These are phyloP conservation scores for Platyscapa corneri DNA, from an alignment of 1,140 invertebrate genomes.

Conservation along the genomic window DNA sequence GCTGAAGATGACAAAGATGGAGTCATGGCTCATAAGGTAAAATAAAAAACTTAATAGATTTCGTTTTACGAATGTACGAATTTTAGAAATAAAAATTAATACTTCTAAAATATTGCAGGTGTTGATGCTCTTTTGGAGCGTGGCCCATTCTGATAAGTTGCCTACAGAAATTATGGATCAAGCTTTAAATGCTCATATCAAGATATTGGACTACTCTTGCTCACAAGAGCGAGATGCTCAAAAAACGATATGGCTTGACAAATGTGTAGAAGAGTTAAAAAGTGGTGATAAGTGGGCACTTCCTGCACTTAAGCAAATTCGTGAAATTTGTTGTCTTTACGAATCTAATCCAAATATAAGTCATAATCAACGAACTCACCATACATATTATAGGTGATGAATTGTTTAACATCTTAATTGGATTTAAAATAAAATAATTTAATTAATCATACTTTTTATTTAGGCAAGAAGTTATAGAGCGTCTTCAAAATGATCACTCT, in stretches of 20 bases:
- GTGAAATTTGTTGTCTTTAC: constrained; percentile 96
- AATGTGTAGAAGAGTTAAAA: constrained; percentile 96
- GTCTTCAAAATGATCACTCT: constrained; percentile 92
- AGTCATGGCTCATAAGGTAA: constrained; percentile 97
- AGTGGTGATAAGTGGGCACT: constrained; percentile 92
- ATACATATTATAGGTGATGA: constrained; percentile 79
- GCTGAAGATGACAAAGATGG: constrained; percentile 99
- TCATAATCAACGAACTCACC: constrained; percentile 79
- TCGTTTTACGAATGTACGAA: not conserved
- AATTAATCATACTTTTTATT: constrained; percentile 58
- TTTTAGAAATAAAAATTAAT: not conserved
- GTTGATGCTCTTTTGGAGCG: constrained; percentile 96
- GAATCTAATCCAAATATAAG: constrained; percentile 84
- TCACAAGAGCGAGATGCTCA: constrained; percentile 96
- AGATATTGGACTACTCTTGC: constrained; percentile 98
- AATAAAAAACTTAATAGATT: constrained; percentile 50
- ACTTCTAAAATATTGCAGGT: constrained; percentile 76
- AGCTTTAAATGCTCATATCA: constrained; percentile 94
- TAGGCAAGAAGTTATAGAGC: constrained; percentile 89
- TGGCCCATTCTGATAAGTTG: constrained; percentile 96
- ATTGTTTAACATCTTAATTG: not conserved
- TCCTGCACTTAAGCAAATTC: constrained; percentile 95
- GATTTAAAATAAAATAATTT: too few species aligned
- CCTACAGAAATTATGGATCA: constrained; percentile 99
- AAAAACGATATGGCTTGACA: constrained; percentile 96